Evolutionary conservation across 2,113 vertebrate genomes (phyloP).

Genomic region (Entomyzon cyanotis): DNA sequence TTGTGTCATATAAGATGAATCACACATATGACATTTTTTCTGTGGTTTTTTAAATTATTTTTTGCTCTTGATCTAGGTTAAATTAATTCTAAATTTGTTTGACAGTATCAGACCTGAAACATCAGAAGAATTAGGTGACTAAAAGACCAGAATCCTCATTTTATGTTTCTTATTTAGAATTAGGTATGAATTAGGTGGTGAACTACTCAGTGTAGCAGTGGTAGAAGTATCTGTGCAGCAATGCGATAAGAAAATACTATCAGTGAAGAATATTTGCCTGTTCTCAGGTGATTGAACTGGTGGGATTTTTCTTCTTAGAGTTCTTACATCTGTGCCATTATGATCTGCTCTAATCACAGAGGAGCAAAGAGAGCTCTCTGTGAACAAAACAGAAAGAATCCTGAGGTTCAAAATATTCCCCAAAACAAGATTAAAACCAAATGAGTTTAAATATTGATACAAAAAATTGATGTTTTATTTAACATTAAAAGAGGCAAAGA

Average conservation of each 20-base stretch:
- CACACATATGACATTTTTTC: background rate
- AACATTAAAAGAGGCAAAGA: background rate
- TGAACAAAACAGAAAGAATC: background rate
- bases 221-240: background rate
- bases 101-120: background rate
- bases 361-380: background rate
- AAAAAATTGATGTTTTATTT: background rate
- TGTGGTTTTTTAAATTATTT: fast-evolving
- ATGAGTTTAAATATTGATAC: background rate
- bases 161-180: background rate
- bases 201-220: background rate
- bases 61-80: background rate
- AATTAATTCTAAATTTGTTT: background rate
- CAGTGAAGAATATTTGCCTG: background rate
- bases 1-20: background rate
- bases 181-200: background rate
- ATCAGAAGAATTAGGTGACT: background rate
- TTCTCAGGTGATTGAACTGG: background rate
- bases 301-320: background rate
- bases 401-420: background rate
- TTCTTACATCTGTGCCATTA: background rate
- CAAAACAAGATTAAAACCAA: background rate
- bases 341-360: background rate
- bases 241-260: background rate
- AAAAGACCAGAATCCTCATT: background rate